Evolutionary conservation across 2,113 vertebrate genomes (phyloP).

Genomic region (Rattus rattus): DNA sequence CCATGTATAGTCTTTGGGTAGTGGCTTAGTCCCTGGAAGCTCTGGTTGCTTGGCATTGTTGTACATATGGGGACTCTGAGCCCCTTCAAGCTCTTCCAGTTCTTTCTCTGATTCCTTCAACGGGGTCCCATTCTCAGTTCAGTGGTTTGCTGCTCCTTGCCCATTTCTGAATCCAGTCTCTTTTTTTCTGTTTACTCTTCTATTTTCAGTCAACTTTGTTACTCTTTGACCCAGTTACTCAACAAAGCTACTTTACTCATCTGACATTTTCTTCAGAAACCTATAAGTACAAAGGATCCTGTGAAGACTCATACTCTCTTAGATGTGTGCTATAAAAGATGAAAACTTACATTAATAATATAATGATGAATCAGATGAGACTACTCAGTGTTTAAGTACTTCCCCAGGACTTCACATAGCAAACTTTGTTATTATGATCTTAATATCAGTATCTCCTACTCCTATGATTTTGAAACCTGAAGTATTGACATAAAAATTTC

Average conservation of each 20-base stretch:
- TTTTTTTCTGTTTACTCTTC: background rate
- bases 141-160: no score
- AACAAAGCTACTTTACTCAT: background rate
- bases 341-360: background rate
- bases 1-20: no score
- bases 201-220: background rate
- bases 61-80: no score
- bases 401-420: background rate
- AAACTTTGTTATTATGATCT: background rate
- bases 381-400: background rate
- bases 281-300: conserved; percentile 18
- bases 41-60: no score
- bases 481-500: background rate
- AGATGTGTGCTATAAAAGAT: background rate
- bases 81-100: no score
- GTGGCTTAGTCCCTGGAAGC: no score
- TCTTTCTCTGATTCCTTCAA: no score
- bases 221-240: conserved; percentile 18
- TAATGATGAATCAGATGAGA: conserved; percentile 24
- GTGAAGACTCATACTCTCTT: background rate
- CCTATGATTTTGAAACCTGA: background rate
- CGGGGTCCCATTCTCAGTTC: no score
- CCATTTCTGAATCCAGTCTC: background rate
- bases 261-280: background rate
- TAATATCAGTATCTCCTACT: background rate